Conservation (phyloP, 2,888 invertebrate species). For the Andrena praecox region DNA sequence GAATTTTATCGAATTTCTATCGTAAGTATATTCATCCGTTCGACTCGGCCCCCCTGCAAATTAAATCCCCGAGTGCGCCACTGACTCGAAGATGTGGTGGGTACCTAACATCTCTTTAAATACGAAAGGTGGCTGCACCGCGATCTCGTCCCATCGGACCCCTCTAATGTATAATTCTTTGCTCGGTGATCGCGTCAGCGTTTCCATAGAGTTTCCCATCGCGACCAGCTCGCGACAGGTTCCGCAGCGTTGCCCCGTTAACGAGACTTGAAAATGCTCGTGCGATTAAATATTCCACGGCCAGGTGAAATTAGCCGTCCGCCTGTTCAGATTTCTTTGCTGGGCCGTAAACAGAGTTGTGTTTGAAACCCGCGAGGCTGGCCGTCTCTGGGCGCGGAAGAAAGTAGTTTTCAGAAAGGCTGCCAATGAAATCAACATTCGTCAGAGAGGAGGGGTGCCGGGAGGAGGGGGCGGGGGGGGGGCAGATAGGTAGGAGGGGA, state of each 20-base stretch:
- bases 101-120: too few species aligned
- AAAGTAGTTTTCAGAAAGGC: conserved; percentile 52
- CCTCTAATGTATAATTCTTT: too few species aligned
- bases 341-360: conserved; percentile 13
- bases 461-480: too few species aligned
- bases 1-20: too few species aligned
- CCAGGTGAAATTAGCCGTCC: conserved; percentile 29
- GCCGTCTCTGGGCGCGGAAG: conserved; percentile 17
- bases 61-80: too few species aligned
- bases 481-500: not conserved
- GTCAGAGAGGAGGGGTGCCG: not conserved
- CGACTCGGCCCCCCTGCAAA: too few species aligned
- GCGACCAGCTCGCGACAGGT: conserved; percentile 9
- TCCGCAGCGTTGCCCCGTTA: not conserved
- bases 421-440: conserved; percentile 54
- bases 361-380: not conserved
- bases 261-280: not conserved
- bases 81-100: too few species aligned
- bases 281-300: conserved; percentile 8
- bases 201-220: too few species aligned
- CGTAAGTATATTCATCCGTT: too few species aligned
- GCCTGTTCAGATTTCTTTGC: conserved; percentile 5
- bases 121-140: too few species aligned
- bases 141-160: too few species aligned
- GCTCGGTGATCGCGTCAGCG: too few species aligned